These are phyloP conservation scores for Trissolcus japonicus DNA, from an alignment of 2,888 invertebrate species.

Conservation along the genomic window DNA sequence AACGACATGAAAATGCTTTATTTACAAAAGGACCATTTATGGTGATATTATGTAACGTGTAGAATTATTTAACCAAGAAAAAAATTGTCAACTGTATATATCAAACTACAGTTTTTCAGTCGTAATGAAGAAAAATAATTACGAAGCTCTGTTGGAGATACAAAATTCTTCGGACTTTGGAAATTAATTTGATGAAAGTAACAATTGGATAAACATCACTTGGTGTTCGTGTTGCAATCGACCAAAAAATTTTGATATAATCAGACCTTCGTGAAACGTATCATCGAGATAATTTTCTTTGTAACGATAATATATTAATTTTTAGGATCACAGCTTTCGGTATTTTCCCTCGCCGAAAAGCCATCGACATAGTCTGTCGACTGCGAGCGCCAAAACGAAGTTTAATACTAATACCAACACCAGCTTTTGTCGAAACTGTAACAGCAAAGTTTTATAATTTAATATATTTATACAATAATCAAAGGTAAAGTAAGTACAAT, in stretches of 20 bases:
- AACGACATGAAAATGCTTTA: slow-evolving; percentile 26
- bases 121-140: slow-evolving; percentile 20
- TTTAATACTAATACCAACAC: slow-evolving; percentile 90
- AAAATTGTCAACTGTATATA: not conserved
- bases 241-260: too few species aligned
- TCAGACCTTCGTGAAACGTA: too few species aligned
- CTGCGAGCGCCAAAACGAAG: slow-evolving; percentile 88
- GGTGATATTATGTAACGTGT: not conserved
- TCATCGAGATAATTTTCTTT: not conserved
- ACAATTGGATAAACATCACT: too few species aligned
- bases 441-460: slow-evolving; percentile 62
- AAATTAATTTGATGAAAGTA: not conserved
- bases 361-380: slow-evolving; percentile 90
- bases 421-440: slow-evolving; percentile 92
- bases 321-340: slow-evolving; percentile 70
- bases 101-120: slow-evolving; percentile 18
- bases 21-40: slow-evolving; percentile 25
- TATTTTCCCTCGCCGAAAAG: slow-evolving; percentile 88
- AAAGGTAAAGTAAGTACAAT: not conserved
- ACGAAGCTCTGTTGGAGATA: not conserved
- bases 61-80: slow-evolving; percentile 6
- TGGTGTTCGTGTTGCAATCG: too few species aligned
- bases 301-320: slow-evolving; percentile 8
- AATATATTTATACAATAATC: not conserved
- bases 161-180: slow-evolving; percentile 15